phyloP scores from a whole-genome alignment of 1,140 invertebrate genomes.

The Littorina saxatilis region DNA sequence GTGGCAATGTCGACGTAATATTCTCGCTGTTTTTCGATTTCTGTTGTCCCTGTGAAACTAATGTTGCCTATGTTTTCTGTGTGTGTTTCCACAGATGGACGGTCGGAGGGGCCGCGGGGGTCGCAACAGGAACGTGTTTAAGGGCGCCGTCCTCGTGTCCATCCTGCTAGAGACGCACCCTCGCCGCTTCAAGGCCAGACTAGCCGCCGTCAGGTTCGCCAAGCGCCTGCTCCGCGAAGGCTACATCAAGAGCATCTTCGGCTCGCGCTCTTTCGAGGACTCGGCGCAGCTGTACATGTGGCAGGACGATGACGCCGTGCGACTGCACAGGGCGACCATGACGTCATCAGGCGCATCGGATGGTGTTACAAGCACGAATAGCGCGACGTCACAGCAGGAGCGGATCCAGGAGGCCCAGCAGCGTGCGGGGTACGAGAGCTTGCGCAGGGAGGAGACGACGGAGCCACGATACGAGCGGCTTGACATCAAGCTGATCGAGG shows the following conservation, averaged over 20 bases:
- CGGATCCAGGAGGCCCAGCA: background rate
- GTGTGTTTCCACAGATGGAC: conserved; percentile 70
- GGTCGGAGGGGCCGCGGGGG: conserved; percentile 38
- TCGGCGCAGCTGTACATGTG: conserved; percentile 68
- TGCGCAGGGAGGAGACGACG: background rate
- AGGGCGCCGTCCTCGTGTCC: conserved; percentile 64
- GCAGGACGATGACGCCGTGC: conserved; percentile 55
- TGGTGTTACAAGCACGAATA: too few species aligned
- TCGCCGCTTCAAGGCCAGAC: conserved; percentile 56
- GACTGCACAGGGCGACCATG: conserved; percentile 45
- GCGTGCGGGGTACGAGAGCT: background rate
- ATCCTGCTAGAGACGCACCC: conserved; percentile 61
- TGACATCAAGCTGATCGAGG: conserved; percentile 48
- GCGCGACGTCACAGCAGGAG: conserved; percentile 7
- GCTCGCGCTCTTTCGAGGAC: conserved; percentile 66
- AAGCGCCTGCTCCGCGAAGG: conserved; percentile 64
- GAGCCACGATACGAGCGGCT: background rate
- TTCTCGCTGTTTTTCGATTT: background rate
- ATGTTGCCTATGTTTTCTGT: conserved; percentile 10
- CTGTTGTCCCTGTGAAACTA: background rate
- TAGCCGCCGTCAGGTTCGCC: conserved; percentile 62
- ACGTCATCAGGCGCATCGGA: conserved; percentile 49
- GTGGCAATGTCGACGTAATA: too few species aligned
- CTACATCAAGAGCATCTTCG: conserved; percentile 63
- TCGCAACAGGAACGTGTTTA: conserved; percentile 61